These are phyloP conservation scores for Helicoverpa zea DNA, from an alignment of 1,140 invertebrate species.

Conservation along the genomic window DNA sequence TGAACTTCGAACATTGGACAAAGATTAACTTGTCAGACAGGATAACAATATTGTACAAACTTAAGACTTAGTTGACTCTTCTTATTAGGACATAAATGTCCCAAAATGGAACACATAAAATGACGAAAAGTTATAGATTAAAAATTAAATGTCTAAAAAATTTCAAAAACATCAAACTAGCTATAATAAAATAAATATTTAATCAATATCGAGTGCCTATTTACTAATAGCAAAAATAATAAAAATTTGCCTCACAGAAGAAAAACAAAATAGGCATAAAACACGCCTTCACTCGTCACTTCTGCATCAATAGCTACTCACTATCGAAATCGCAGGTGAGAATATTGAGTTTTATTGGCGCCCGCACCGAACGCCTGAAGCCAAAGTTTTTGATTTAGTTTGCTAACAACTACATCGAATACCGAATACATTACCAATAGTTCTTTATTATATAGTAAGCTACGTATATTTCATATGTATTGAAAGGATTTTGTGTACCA, in stretches of 20 bases:
- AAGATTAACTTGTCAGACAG: neutral
- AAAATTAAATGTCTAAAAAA: no score
- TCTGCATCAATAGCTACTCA: neutral
- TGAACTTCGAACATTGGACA: conserved; percentile 28
- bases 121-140: no score
- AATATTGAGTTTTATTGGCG: conserved; percentile 70
- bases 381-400: conserved; percentile 44
- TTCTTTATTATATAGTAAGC: neutral
- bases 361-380: conserved; percentile 38
- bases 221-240: neutral
- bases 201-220: no score
- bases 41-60: neutral
- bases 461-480: no score
- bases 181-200: no score
- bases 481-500: neutral
- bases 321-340: conserved; percentile 61
- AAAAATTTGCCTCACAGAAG: neutral
- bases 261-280: neutral
- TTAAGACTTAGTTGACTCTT: neutral
- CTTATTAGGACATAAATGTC: no score
- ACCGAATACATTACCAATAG: conserved; percentile 9
- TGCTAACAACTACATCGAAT: conserved; percentile 15
- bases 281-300: neutral
- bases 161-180: no score
- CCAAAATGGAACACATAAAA: no score